Conservation (phyloP, 2,113 vertebrate species). For the Apteryx mantelli region DNA sequence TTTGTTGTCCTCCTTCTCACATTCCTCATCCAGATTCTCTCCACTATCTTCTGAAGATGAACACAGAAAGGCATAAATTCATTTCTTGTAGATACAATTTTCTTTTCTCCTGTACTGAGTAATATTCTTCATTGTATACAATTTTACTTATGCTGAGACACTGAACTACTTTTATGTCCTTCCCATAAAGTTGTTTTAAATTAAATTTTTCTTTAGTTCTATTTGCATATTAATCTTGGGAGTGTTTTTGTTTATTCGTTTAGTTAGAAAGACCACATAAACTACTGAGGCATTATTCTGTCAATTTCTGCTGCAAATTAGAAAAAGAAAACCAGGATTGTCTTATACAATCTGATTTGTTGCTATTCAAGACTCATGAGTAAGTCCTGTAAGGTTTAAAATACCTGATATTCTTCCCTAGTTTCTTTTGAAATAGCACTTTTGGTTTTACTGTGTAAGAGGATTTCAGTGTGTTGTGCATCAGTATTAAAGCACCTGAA, state of each 20-base stretch:
- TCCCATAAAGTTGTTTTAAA: constrained; percentile 44
- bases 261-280: constrained; percentile 45
- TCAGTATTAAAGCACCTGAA: background rate
- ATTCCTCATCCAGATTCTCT: background rate
- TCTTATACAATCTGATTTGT: background rate
- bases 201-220: constrained; percentile 20
- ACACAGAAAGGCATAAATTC: background rate
- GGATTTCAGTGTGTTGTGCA: background rate
- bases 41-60: background rate
- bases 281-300: constrained; percentile 19
- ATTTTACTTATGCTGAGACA: constrained; percentile 24
- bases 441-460: background rate
- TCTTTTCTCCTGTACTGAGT: background rate
- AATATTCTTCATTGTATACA: background rate
- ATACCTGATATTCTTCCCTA: background rate
- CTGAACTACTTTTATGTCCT: constrained; percentile 11
- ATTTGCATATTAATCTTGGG: constrained; percentile 39
- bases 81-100: background rate
- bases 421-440: background rate
- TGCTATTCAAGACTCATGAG: background rate
- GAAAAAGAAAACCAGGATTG: background rate
- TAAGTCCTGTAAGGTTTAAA: background rate
- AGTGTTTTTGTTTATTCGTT: constrained; percentile 16
- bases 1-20: background rate
- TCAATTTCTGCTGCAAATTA: constrained; percentile 32